A percentile compares a stretch with the other conserved stretches of the same genome.
These are phyloP conservation scores for Xylota segnis DNA, from an alignment of 2,888 invertebrate species.

Conservation along the genomic window DNA sequence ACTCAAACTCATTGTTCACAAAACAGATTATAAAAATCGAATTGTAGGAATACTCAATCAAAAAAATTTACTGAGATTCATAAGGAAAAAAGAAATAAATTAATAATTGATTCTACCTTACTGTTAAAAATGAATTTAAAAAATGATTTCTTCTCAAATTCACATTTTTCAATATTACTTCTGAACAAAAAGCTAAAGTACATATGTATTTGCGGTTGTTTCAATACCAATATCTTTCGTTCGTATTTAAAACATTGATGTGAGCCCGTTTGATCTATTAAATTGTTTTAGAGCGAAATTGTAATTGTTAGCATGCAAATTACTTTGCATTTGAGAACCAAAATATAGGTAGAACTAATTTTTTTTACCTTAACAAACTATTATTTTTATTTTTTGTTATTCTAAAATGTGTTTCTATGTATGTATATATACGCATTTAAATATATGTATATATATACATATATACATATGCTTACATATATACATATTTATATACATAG, in stretches of 20 bases:
- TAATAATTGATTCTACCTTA: neutral
- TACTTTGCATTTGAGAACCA: constrained; percentile 35
- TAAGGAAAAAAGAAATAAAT: neutral
- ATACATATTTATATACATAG: constrained; percentile 59
- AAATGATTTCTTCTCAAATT: neutral
- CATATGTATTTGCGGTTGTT: neutral
- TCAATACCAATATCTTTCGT: neutral
- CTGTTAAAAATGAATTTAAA: neutral
- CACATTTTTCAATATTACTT: neutral
- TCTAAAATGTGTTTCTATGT: constrained; percentile 33
- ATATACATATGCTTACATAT: constrained; percentile 57
- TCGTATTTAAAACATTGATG: too few relatives aligned
- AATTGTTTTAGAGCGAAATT: constrained; percentile 2
- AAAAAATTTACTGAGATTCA: neutral
- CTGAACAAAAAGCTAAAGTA: neutral
- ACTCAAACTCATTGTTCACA: neutral
- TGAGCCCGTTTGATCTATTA: constrained; percentile 3
- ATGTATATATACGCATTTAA: constrained; percentile 61
- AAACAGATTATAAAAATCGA: neutral
- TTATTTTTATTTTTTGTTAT: constrained; percentile 20
- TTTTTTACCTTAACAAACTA: constrained; percentile 35
- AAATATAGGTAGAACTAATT: constrained; percentile 35
- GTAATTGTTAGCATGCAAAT: constrained; percentile 22
- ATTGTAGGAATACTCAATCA: neutral
- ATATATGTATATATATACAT: constrained; percentile 66